phyloP scores from a whole-genome alignment of 2,888 invertebrate genomes.

The Chesias legatella region DNA sequence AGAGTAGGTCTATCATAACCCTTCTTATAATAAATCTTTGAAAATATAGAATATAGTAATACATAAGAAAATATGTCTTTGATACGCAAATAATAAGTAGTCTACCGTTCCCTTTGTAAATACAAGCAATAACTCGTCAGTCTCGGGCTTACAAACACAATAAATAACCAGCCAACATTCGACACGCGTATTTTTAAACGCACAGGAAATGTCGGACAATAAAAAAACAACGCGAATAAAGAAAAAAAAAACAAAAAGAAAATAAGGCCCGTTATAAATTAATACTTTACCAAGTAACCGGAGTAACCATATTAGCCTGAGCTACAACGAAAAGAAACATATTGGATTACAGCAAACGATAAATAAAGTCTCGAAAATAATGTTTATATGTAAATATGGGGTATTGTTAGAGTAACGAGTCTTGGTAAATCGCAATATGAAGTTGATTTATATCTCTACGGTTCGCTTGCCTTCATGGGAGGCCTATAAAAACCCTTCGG shows the following conservation, averaged over 20 bases:
- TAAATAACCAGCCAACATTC: slow-evolving; percentile 23
- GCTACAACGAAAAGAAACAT: slow-evolving; percentile 46
- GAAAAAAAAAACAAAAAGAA: slow-evolving; percentile 33
- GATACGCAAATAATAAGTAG: too few relatives aligned
- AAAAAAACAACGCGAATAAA: slow-evolving; percentile 33
- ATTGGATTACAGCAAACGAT: slow-evolving; percentile 56
- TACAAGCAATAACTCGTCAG: slow-evolving; percentile 15
- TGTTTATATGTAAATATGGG: slow-evolving; percentile 80
- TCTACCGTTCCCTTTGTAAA: too few relatives aligned
- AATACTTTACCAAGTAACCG: slow-evolving; percentile 51
- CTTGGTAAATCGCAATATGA: slow-evolving; percentile 82
- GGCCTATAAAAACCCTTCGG: slow-evolving; percentile 64
- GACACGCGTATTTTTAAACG: slow-evolving; percentile 26
- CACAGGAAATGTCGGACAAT: slow-evolving; percentile 35
- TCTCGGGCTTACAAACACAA: slow-evolving; percentile 14
- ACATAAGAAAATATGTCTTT: too few relatives aligned
- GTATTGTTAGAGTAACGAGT: slow-evolving; percentile 83
- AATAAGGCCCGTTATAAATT: slow-evolving; percentile 54
- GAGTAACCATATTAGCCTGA: slow-evolving; percentile 42
- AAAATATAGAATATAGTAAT: too few relatives aligned
- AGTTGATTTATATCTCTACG: slow-evolving; percentile 79
- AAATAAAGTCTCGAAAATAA: slow-evolving; percentile 65
- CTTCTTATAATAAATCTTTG: too few relatives aligned
- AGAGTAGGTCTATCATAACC: too few relatives aligned
- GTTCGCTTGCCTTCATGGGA: slow-evolving; percentile 74